Evolutionary conservation across 2,113 vertebrate species (phyloP).

Genomic region (Pseudopodoces humilis): DNA sequence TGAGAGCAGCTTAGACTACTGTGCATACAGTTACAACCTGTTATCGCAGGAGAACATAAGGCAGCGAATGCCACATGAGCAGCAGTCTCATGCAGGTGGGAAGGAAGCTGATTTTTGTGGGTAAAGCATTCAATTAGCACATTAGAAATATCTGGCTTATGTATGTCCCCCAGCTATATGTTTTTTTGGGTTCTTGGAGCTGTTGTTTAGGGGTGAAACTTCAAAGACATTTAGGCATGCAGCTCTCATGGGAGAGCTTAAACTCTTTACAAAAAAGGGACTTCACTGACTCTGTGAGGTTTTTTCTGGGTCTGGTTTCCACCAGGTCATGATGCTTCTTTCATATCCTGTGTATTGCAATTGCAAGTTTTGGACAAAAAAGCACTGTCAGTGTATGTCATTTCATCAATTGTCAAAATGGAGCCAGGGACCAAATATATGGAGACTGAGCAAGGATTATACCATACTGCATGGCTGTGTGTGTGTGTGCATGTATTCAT

Average conservation of each 20-base stretch:
- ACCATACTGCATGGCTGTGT: accelerated
- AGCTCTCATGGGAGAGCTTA: background rate
- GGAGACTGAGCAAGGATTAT: background rate
- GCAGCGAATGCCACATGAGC: background rate
- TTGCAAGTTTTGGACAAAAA: background rate
- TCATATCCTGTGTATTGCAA: background rate
- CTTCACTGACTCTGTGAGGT: background rate
- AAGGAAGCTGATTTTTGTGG: background rate
- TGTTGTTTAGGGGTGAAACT: background rate
- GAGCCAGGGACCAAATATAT: background rate
- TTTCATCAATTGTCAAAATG: background rate
- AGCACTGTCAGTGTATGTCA: background rate
- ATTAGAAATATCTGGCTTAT: background rate
- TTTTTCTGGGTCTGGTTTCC: background rate
- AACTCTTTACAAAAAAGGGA: background rate
- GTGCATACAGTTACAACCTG: background rate
- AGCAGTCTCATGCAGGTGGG: background rate
- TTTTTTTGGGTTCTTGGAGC: background rate
- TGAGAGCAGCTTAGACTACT: conserved; percentile 17
- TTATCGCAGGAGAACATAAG: background rate
- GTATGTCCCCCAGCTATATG: background rate
- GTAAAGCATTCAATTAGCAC: background rate
- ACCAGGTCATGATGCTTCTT: background rate
- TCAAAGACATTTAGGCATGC: background rate
- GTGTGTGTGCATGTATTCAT: background rate